A percentile compares a stretch with the other conserved stretches of the same genome.
These are phyloP conservation scores for Nomada goodeniana DNA, from an alignment of 2,888 invertebrate genomes.

Conservation along the genomic window DNA sequence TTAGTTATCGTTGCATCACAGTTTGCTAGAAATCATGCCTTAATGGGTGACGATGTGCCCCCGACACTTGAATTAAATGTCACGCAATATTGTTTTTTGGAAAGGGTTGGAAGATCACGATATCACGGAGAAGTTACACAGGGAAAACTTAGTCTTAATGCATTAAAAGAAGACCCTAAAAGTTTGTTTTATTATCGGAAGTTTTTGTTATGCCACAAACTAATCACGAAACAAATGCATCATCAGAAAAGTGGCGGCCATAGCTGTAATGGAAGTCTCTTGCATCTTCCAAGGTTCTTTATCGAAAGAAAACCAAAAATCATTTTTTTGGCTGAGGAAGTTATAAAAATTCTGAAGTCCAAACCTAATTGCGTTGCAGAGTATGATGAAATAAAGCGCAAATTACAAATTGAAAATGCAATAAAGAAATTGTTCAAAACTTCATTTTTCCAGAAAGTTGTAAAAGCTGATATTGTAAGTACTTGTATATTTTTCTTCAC, in stretches of 20 bases:
- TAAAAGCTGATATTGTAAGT: constrained; percentile 85
- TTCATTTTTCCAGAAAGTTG: constrained; percentile 85
- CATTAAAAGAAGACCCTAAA: constrained; percentile 87
- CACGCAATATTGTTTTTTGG: constrained; percentile 89
- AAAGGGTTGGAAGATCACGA: constrained; percentile 90
- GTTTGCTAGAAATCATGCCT: constrained; percentile 85
- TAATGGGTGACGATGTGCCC: constrained; percentile 86
- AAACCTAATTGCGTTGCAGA: constrained; percentile 86
- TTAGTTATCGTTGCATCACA: constrained; percentile 91
- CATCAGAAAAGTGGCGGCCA: constrained; percentile 84
- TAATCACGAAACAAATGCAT: constrained; percentile 88
- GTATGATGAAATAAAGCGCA: constrained; percentile 84
- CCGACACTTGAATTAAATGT: constrained; percentile 85
- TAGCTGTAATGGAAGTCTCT: constrained; percentile 84
- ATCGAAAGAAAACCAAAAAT: constrained; percentile 86
- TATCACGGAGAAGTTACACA: constrained; percentile 89
- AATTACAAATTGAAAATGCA: constrained; percentile 83
- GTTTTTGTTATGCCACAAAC: constrained; percentile 85
- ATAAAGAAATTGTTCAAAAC: constrained; percentile 86
- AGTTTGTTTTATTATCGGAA: constrained; percentile 88
- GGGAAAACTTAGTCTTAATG: constrained; percentile 86
- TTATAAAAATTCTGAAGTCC: constrained; percentile 86
- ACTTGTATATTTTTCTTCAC: background rate
- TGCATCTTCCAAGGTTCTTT: constrained; percentile 89
- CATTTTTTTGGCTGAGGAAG: constrained; percentile 85